Evolutionary conservation across 1,140 invertebrate genomes (phyloP), one percentile per base, ranked within the genome.

Genomic region (Drosophila asahinai): DNA sequence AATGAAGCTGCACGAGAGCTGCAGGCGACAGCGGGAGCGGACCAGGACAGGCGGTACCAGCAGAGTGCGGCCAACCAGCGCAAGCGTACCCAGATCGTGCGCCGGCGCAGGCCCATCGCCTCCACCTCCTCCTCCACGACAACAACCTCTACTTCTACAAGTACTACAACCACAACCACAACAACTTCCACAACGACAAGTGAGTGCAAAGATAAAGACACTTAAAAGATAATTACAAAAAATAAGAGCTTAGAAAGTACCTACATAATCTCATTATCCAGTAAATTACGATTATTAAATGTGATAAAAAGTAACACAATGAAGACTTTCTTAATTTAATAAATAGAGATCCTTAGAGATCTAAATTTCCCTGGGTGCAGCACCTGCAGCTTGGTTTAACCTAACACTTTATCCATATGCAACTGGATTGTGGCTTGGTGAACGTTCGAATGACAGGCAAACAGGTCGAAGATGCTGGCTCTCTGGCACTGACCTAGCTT

Each of bases 401-500:
- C 68, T 25, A 25, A 43, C 51, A 72, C 47, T 74, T 65, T 73
- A 3, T 12, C 49, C 40, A 65, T 36, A 38, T 72, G 52, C 66
- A 61, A 48, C 40, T 45, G 5, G 48, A 27, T 47, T 61, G 62
- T 30, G 66, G 43, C n/a, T 54, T 30, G 68, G 45, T 81, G 70
- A 82, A 71, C 60, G 63, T 55, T 73, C 48, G 67, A 70, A 63
- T 81, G 73, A 58, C 68, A 70, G 74, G 60, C 70, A 61, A 77
- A 79, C 86, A 81, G 73, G 82, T 74, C 62, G 59, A 77, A 64
- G 72, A 77, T 70, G 80, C 79, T 77, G 81, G 84, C 84, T 89
- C 84, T 87, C 84, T 87, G 84, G 84, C 84, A 89, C 86, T 87
- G 84, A 87, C 84, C 84, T 87, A 89, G 84, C 84, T 87, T 84